Conservation (phyloP, 1,140 invertebrate genomes). For the Drosophila jambulina region DNA sequence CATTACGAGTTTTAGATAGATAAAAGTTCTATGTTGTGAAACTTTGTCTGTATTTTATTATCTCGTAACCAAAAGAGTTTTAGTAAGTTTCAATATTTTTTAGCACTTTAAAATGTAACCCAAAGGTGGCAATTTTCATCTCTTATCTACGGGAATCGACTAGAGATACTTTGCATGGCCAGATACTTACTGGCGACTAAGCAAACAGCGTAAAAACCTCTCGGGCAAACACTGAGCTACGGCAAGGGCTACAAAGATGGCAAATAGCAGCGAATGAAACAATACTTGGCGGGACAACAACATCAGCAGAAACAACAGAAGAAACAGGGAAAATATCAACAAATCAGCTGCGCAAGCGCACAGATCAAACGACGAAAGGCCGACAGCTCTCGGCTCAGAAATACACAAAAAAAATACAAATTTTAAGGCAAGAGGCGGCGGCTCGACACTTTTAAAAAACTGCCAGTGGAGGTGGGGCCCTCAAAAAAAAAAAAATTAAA, state of each 20-base stretch:
- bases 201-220: conserved; percentile 66
- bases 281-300: conserved; percentile 54
- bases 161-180: conserved; percentile 14
- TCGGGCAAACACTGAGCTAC: conserved; percentile 46
- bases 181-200: conserved; percentile 52
- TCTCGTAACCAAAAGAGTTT: too few species aligned
- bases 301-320: conserved; percentile 28
- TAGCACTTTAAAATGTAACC: not conserved
- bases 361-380: conserved; percentile 73
- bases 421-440: conserved; percentile 15
- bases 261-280: conserved; percentile 62
- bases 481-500: conserved; percentile 61
- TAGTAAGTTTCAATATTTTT: not conserved
- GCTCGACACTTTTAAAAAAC: conserved; percentile 48
- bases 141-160: conserved; percentile 55
- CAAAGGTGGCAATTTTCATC: not conserved
- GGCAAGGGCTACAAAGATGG: conserved; percentile 21
- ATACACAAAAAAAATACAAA: conserved; percentile 5
- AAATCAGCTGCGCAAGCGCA: conserved; percentile 82
- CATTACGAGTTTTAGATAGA: not conserved
- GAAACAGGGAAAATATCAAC: conserved; percentile 57
- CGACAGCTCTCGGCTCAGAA: conserved; percentile 33
- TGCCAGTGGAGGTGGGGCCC: conserved; percentile 15
- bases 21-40: not conserved
- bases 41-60: not conserved